A percentile compares a stretch with the other conserved stretches of the same genome.
Conservation (phyloP, 2,113 vertebrate genomes). For the Phyllopteryx taeniolatus region DNA sequence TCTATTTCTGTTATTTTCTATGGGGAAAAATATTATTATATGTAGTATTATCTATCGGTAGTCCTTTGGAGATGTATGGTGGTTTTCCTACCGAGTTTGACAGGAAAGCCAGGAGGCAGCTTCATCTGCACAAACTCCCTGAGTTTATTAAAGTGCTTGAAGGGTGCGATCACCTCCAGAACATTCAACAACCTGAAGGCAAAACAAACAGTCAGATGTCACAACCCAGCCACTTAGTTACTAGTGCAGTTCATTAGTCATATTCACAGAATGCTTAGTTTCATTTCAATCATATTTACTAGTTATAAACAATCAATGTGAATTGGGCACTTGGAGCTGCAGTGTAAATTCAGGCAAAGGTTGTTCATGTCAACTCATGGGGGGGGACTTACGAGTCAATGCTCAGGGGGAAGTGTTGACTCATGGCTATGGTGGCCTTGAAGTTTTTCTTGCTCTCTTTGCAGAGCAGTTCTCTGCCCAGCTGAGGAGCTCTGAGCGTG, state of each 20-base stretch:
- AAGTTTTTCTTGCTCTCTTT: slow-evolving; percentile 99
- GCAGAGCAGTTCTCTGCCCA: slow-evolving; percentile 93
- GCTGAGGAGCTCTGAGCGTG: slow-evolving; percentile 85
- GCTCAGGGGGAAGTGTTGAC: slow-evolving; percentile 94
- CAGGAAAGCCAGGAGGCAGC: slow-evolving; percentile 97
- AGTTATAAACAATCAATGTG: background rate
- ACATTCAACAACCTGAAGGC: slow-evolving; percentile 91
- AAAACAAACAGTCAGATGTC: background rate
- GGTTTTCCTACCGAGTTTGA: slow-evolving; percentile 87
- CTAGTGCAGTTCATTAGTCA: background rate
- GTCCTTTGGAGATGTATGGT: background rate
- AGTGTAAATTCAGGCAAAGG: no score
- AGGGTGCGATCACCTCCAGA: slow-evolving; percentile 97
- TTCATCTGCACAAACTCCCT: slow-evolving; percentile 99
- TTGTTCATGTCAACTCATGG: no score
- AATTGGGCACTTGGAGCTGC: no score
- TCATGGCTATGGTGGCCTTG: slow-evolving; percentile 98
- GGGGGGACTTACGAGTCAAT: slow-evolving; percentile 89
- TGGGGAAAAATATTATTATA: background rate
- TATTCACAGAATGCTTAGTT: background rate
- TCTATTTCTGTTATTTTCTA: background rate
- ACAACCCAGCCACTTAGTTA: background rate
- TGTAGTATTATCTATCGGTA: background rate
- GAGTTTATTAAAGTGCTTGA: slow-evolving; percentile 99
- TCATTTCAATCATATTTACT: background rate